Conservation (phyloP, 1,140 invertebrate genomes). For the Leptinotarsa texana region DNA sequence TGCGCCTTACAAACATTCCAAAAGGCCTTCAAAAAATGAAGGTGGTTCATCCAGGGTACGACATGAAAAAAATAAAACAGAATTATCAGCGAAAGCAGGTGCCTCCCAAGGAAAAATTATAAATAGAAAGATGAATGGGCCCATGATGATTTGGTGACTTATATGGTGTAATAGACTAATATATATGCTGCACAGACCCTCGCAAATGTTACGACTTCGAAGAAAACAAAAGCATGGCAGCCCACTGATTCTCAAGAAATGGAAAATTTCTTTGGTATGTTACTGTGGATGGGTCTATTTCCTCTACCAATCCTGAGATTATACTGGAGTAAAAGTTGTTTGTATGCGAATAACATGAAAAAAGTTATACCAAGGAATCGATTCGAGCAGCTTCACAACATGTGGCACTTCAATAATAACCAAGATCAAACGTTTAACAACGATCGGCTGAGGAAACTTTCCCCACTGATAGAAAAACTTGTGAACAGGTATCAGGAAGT, state of each 20-base stretch:
- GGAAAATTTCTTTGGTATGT: constrained; percentile 8
- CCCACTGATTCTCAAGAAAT: not conserved
- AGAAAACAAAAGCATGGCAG: not conserved
- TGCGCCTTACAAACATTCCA: too few relatives aligned
- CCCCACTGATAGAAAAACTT: constrained; percentile 9
- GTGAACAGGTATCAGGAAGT: not conserved
- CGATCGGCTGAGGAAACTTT: constrained; percentile 4
- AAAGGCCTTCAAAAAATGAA: too few relatives aligned
- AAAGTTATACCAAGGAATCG: constrained; percentile 6
- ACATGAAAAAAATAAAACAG: too few relatives aligned
- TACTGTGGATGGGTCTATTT: constrained; percentile 18
- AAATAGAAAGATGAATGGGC: too few relatives aligned
- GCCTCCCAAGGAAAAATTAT: too few relatives aligned
- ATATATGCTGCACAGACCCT: not conserved
- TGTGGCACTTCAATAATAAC: constrained; percentile 18
- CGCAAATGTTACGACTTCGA: not conserved
- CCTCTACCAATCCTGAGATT: not conserved
- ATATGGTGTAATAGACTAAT: not conserved
- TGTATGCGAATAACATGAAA: not conserved
- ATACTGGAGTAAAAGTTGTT: constrained; percentile 4
- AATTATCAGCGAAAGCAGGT: too few relatives aligned
- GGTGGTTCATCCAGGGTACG: too few relatives aligned
- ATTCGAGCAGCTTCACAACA: constrained; percentile 13
- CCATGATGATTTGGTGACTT: not conserved
- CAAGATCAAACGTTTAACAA: not conserved